These are phyloP conservation scores for Erythrolamprus reginae DNA, from an alignment of 2,113 vertebrate species.

Conservation along the genomic window DNA sequence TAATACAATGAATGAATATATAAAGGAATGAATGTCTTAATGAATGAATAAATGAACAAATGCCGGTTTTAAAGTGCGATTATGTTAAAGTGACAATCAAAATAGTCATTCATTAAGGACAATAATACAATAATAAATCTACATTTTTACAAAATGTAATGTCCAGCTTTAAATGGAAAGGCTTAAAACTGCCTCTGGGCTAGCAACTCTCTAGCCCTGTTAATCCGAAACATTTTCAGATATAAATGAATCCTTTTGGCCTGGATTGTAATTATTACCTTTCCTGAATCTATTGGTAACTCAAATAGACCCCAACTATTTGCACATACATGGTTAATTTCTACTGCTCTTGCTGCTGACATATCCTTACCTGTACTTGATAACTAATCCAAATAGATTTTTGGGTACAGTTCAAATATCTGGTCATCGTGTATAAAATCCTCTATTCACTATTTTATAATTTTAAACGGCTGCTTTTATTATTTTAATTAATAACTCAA, in stretches of 20 bases:
- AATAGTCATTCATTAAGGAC: neutral
- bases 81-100: neutral
- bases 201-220: neutral
- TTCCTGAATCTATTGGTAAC: neutral
- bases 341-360: neutral
- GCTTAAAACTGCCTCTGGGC: neutral
- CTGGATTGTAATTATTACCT: neutral
- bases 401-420: neutral
- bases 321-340: neutral
- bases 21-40: neutral
- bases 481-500: neutral
- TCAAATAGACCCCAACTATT: neutral
- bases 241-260: neutral
- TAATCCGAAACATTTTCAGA: neutral
- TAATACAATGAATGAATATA: neutral
- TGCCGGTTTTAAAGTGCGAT: neutral
- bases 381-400: neutral
- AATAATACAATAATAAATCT: neutral
- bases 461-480: neutral
- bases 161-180: neutral
- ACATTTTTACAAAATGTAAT: neutral
- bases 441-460: neutral
- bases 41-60: no score
- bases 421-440: neutral
- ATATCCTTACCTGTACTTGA: neutral